Evolutionary conservation across 2,113 vertebrate genomes (phyloP), one percentile per base, ranked within the genome.

Genomic region (Ceyx cyanopectus): DNA sequence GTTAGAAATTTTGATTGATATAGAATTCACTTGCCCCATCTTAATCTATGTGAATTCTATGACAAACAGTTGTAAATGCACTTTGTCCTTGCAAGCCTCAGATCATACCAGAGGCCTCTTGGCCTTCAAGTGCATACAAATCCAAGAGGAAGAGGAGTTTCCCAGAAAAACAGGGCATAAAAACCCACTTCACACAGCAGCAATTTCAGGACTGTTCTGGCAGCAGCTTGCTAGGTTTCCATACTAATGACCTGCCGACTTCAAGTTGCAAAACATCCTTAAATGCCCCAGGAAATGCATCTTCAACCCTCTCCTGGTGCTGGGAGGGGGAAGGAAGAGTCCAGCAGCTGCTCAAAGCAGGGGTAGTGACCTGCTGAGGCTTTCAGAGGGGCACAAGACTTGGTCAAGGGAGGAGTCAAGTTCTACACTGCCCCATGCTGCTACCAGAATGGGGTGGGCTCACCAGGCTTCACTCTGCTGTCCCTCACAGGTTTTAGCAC

Each of bases 1-100:
- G 67, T 69, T 50, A 54, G 74, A 34, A 65, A 81, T 89, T 81
- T 88, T 68, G 92, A 94, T 89, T 90, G 89, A 89, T 84, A 79
- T 9, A 76, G 81, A 32, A 32, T 32, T 32, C 32, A 32, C 32
- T 32, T 32, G 32, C 32, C 32, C 32, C 32, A 32, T 32, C 32
- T 32, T 32, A 32, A 32, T 32, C 32, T 32, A 32, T 32, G 32
- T 32, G 58, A 90, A 73, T 77, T 90, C 54, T 79, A 20, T 76
- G 51, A 69, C 4, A 4, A 89, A 84, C 60, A 85, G 81, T 54
- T 81, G 74, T 81, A 87, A 92, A 92, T 77, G 68, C 81, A 72
- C 58, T 86, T 65, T n/a, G 43, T 58, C 67, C 81, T 89, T 84
- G 66, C 58, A 91, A 92, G 18, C 15, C 34, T 1, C 10, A 80